Conservation (phyloP, 2,888 invertebrate genomes). For the Xestia c-nigrum region DNA sequence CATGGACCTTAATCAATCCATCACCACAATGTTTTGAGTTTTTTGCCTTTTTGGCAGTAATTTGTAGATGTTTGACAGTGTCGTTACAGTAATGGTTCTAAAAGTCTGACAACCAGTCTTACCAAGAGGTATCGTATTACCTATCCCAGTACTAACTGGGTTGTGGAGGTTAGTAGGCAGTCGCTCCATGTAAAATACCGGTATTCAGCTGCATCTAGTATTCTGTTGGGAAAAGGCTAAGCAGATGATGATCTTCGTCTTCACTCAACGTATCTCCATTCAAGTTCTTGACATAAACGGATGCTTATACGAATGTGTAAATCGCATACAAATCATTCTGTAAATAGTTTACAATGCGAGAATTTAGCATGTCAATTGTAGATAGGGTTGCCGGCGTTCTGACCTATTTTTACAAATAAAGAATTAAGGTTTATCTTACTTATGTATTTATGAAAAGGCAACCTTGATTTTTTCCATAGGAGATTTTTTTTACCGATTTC, state of each 20-base stretch:
- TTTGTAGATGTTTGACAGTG: no score
- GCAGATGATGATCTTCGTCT: background rate
- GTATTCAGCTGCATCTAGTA: no score
- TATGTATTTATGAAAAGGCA: background rate
- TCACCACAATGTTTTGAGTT: no score
- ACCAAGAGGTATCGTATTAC: no score
- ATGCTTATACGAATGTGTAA: slow-evolving; percentile 46
- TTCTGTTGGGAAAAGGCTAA: no score
- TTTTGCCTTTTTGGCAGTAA: no score
- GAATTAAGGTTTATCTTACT: background rate
- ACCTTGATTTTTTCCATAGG: slow-evolving; percentile 7
- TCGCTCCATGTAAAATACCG: no score
- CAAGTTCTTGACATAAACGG: slow-evolving; percentile 12
- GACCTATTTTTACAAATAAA: slow-evolving; percentile 21
- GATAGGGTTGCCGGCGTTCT: background rate
- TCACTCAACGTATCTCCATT: slow-evolving; percentile 5
- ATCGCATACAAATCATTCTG: slow-evolving; percentile 26
- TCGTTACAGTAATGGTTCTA: no score
- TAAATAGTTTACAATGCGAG: slow-evolving; percentile 39
- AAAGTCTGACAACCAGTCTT: no score
- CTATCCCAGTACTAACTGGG: no score
- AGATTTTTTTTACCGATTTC: background rate
- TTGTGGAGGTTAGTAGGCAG: no score
- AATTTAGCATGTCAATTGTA: slow-evolving; percentile 48
- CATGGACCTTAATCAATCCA: no score